These are phyloP conservation scores for Lasioglossum albipes DNA, from an alignment of 1,140 invertebrate species.

Conservation along the genomic window DNA sequence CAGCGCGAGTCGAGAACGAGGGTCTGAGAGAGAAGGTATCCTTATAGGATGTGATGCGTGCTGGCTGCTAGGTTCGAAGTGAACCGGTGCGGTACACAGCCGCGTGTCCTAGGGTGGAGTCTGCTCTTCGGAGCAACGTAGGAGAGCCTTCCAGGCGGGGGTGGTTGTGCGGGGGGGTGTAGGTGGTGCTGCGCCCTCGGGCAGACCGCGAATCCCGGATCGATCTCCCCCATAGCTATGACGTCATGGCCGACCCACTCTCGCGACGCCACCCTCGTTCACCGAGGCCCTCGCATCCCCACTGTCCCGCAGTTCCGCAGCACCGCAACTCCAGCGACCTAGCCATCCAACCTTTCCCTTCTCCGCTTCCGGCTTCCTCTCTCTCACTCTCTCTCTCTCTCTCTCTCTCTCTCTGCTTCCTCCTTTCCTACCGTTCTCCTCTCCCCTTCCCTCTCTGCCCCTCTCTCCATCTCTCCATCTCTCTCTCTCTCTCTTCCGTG, in stretches of 20 bases:
- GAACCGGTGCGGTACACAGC: background rate
- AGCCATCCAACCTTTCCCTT: slow-evolving; percentile 44
- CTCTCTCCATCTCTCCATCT: background rate
- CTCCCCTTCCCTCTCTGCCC: background rate
- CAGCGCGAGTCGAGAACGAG: background rate
- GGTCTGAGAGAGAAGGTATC: no score
- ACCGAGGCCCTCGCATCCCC: slow-evolving; percentile 32
- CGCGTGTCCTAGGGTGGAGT: slow-evolving; percentile 46
- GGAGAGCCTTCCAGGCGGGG: slow-evolving; percentile 27
- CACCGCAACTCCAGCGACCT: slow-evolving; percentile 52
- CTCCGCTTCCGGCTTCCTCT: slow-evolving; percentile 30
- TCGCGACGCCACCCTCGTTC: slow-evolving; percentile 57
- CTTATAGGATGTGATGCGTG: background rate
- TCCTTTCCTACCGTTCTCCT: background rate
- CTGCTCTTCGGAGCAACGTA: slow-evolving; percentile 33
- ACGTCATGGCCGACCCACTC: slow-evolving; percentile 65
- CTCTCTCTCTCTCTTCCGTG: background rate
- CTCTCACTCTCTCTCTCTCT: background rate
- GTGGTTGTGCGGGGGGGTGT: slow-evolving; percentile 12
- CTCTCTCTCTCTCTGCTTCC: background rate
- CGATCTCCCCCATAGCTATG: slow-evolving; percentile 63
- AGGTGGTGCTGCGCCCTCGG: slow-evolving; percentile 56
- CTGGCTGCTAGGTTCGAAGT: background rate
- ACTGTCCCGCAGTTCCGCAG: slow-evolving; percentile 48
- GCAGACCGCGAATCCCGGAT: slow-evolving; percentile 66